Evolutionary conservation across 2,888 invertebrate species (phyloP), one percentile per base, ranked within the genome.

Genomic region (Phorcus lineatus): DNA sequence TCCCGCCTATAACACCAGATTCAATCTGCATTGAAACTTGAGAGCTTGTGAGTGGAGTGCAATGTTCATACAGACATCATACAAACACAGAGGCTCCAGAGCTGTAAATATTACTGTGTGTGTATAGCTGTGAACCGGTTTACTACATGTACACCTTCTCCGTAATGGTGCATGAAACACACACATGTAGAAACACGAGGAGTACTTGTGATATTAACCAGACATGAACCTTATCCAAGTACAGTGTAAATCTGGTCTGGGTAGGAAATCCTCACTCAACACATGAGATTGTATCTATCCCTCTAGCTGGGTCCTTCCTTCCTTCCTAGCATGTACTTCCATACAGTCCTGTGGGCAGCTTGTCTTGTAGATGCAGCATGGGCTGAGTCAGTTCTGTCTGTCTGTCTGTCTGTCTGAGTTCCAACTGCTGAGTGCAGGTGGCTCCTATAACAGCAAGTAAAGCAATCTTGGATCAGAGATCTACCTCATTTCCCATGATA

Each of bases 61-160:
- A 70, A 17, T 47, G 70, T 70, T 70, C 70, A 19, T 36, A 31
- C 40, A 62, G 70, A 40, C 70, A 17, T 31, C 36, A 70, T 40
- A 70, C 36, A 70, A 70, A 70, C 70, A 70, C 40, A 31, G 70
- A 70, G 19, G 16, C n/a, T 19, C n/a, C 70, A 70, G 36, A 47
- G 36, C 40, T 70, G 70, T 70, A 70, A 70, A 70, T 70, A 70
- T 70, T 70, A 70, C 70, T 70, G 40, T 36, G 47, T n/a, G 70
- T 36, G n/a, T 40, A 9, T 19, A 17, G 17, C 70, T 36, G 70
- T 36, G 70, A 19, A 19, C 36, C 11, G 70, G 36, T 40, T 70
- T 31, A 40, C 36, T 31, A 19, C 19, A 19, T 70, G 28, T 36
- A 36, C 36, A 19, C 70, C 36, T 70, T n/a, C 67, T 67, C 16